Evolutionary conservation across 2,113 vertebrate genomes (phyloP), one percentile per base, ranked within the genome.

Genomic region (Cynoglossus semilaevis): DNA sequence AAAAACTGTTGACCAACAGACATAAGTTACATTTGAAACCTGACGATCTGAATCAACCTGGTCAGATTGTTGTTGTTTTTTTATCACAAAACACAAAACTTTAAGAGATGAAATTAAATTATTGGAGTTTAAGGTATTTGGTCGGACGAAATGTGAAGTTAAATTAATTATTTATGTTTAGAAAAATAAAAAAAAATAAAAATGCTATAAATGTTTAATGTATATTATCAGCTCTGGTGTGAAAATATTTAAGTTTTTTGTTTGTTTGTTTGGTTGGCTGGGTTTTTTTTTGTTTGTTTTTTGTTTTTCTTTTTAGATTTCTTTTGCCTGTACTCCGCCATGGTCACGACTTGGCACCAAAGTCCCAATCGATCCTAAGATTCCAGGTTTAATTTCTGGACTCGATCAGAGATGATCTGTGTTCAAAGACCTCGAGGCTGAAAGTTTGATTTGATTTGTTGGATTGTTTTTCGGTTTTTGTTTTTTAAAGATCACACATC

Each of bases 401-500:
- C 11, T 14, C 19, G 40, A 36, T 29, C 9, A 16, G 15, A 19
- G 49, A 57, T 66, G 18, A 56, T 19, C 0, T 19, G 22, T 38
- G 46, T 51, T 58, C 19, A 19, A 19, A 56, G 15, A 22, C 44
- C 38, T 3, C 60, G 47, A 37, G 40, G 69, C 54, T 51, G 8
- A 15, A 47, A 41, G 38, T 7, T 15, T 29, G 22, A 6, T 29
- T 6, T 29, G 22, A 29, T 29, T 29, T 29, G 22, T 29, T 29
- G 22, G 22, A 29, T 29, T 29, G 22, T 29, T 29, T 29, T 58
- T 46, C 50, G 47, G 17, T 70, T 46, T 37, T 43, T 58, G 52
- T 57, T 47, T 49, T 16, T 34, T 52, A 40, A 53, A 70, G 48
- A 58, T 15, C 61, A 40, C 55, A 15, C 55, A 42, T 74, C 73